Conservation (phyloP, 2,888 invertebrate species). For the Creontiades dilutus region DNA sequence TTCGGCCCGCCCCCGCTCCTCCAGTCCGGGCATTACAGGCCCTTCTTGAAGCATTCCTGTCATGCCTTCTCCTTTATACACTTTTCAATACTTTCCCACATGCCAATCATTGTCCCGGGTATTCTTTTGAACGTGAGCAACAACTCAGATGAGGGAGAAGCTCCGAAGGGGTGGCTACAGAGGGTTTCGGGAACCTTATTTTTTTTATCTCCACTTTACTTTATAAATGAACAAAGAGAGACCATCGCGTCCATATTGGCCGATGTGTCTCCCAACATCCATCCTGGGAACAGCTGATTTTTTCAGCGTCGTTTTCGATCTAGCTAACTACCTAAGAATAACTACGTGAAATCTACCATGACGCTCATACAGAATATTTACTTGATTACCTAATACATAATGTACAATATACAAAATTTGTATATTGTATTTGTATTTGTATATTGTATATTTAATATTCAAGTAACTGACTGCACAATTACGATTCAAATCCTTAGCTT, state of each 20-base stretch:
- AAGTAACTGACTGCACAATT: too few species aligned
- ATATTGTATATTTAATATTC: too few species aligned
- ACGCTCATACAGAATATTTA: too few species aligned
- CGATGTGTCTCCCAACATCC: background rate
- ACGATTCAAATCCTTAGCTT: too few species aligned
- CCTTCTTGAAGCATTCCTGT: constrained; percentile 59
- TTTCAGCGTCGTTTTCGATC: too few species aligned
- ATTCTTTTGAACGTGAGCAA: constrained; percentile 68
- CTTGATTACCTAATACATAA: too few species aligned
- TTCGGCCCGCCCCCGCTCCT: background rate
- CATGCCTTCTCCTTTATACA: constrained; percentile 63
- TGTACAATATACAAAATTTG: too few species aligned
- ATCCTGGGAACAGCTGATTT: too few species aligned
- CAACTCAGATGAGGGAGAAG: constrained; percentile 60
- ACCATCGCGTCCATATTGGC: background rate
- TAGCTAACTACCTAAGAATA: too few species aligned
- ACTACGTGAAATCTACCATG: too few species aligned
- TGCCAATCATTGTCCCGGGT: constrained; percentile 68
- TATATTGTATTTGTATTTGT: too few species aligned
- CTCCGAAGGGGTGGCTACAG: background rate
- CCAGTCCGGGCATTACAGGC: constrained; percentile 44
- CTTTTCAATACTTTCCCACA: constrained; percentile 69
- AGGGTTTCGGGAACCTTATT: constrained; percentile 10
- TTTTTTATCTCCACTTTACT: constrained; percentile 4
- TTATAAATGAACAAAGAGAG: constrained; percentile 29